phyloP scores from a whole-genome alignment of 1,140 invertebrate species.

The Drosophila ogumai region DNA sequence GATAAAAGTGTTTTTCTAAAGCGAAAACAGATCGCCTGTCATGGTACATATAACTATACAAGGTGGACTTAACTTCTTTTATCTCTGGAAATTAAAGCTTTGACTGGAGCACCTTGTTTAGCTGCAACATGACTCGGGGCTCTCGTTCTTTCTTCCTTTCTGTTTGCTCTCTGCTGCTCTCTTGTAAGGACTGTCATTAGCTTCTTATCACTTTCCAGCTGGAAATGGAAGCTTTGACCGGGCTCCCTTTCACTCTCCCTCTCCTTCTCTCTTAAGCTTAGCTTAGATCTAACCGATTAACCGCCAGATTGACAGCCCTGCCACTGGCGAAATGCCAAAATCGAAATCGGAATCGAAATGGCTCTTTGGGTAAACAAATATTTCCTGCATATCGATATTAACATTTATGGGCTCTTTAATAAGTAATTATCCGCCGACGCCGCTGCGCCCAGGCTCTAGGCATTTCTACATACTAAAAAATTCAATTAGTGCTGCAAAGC shows the following conservation, averaged over 20 bases:
- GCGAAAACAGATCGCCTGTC: background rate
- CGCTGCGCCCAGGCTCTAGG: conserved; percentile 1
- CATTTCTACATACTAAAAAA: conserved; percentile 59
- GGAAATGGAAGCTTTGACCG: too few species aligned
- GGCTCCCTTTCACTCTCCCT: background rate
- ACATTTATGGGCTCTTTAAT: conserved; percentile 80
- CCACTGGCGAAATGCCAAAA: background rate
- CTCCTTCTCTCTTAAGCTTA: background rate
- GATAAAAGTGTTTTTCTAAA: background rate
- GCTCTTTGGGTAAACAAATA: conserved; percentile 20
- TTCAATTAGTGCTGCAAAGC: conserved; percentile 74
- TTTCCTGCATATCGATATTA: conserved; percentile 62
- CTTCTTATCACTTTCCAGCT: too few species aligned
- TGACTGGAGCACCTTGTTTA: too few species aligned
- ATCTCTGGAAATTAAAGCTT: background rate
- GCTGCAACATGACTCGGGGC: too few species aligned
- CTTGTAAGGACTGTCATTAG: too few species aligned
- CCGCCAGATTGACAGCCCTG: background rate
- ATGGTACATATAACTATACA: background rate
- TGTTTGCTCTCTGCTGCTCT: too few species aligned
- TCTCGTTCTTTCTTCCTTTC: too few species aligned
- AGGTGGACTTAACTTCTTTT: background rate
- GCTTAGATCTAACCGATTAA: background rate
- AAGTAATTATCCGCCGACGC: conserved; percentile 57
- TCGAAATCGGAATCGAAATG: background rate